Evolutionary conservation across 1,140 invertebrate species (phyloP), one percentile per base, ranked within the genome.

Genomic region (Chironomus tepperi): DNA sequence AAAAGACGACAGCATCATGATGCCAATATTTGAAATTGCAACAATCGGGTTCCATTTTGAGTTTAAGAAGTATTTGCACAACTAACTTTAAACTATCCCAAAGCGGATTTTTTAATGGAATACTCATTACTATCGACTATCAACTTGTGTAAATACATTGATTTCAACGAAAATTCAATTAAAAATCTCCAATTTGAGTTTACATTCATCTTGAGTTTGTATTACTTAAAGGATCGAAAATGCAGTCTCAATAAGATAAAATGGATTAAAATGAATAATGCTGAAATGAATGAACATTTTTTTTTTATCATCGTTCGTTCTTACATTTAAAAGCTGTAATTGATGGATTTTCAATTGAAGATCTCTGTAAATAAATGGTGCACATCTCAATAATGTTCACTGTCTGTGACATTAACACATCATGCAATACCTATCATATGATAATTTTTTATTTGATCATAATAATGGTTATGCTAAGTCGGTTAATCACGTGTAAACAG

Each of bases 391-490:
- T 5, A 34, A 34, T 34, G 24, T 34, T 34, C 24, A 34, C 24
- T 34, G 24, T 2, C 24, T 34, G 24, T 34, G 24, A 34, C 24
- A 34, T 34, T 34, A 57, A 57, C 47, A 47, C 43, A 57, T 57
- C 47, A n/a, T 57, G 47, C 47, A 57, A 57, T 15, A 57, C 3
- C 47, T 5, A n/a, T 57, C 47, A 57, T n/a, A 15, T 57, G 12
- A n/a, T 12, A 57, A 57, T n/a, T 57, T 12, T n/a, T 57, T 57
- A 57, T 57, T 57, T 57, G 3, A 9, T 12, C 43, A 47, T 57
- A 34, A 57, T 57, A 57, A 57, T 57, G 47, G 47, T 57, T 57
- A 12, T 57, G 47, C 47, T n/a, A 57, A 57, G 47, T 57, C 47
- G 47, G 47, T 57, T 57, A 57, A 57, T 57, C 47, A 57, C 47